Base-by-base conservation (phyloP, 1,140 invertebrate genomes). In the Papilio xuthus region DNA sequence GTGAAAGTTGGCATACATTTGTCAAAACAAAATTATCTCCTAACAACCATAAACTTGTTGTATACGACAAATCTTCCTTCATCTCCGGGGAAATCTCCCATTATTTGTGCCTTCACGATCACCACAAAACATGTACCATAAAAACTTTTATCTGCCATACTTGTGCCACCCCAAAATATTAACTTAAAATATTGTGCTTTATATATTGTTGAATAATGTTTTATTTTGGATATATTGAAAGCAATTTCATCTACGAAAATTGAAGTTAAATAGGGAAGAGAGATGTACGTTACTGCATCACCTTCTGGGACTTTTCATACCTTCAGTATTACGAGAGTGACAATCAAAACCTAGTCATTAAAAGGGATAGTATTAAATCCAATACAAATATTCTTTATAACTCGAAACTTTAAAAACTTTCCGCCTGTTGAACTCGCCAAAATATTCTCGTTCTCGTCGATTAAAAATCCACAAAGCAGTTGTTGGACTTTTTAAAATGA, bases 381-480 rank as follows among this genome's bases (percentile, higher is more conserved):
- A 13, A 3, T 10, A 13, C 23, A 28, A 60, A n/a, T 20, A 23
- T 56, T 56, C 13, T 37, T 10, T 20, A 20, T 26, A 44, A n/a
- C 37, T 76, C 10, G n/a, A 63, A 23, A 10, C 20, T 28, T 74
- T 37, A 41, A 42, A 83, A 80, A 79, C 84, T 86, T 90, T 88
- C 86, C 84, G 88, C 82, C 84, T 88, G 86, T 88, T 90, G 87
- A 88, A 88, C 85, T 78, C 73, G 79, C 60, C 70, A 73, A 83
- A 85, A 84, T 75, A 84, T 84, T 82, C 83, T 79, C 83, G 82
- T 84, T 81, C 81, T 77, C 63, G 67, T 78, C 84, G 86, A 88
- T 82, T 84, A 80, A 80, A 85, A 87, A 90, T 87, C 86, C 85
- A 91, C 89, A 90, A 89, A 84, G 82, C 81, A 75, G 80, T 80